A percentile compares a stretch with the other conserved stretches of the same genome.
These are phyloP conservation scores for Buphagus erythrorhynchus DNA, from an alignment of 2,797 vertebrate species.

Conservation along the genomic window DNA sequence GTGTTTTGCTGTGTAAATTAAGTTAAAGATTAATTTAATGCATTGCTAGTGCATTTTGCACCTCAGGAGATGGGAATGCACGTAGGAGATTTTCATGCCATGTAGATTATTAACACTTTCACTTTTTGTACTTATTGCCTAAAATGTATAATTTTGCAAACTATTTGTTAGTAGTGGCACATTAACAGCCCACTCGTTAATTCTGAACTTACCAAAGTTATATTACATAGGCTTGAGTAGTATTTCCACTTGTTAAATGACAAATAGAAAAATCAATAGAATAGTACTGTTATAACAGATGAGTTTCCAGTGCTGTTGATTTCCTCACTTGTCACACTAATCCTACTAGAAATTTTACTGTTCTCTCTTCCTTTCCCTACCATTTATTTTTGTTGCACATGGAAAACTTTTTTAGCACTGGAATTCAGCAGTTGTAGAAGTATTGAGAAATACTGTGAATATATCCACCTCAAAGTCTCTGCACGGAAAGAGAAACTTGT, in stretches of 20 bases:
- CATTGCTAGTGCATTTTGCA: neutral
- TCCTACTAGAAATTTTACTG: neutral
- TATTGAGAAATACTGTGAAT: neutral
- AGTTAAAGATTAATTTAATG: constrained; percentile 24
- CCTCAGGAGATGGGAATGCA: neutral
- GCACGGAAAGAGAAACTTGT: neutral
- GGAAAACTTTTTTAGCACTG: neutral
- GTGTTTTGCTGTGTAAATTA: neutral
- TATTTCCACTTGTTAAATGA: neutral
- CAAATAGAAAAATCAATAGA: neutral
- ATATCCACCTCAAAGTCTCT: neutral
- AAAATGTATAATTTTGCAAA: constrained; percentile 2
- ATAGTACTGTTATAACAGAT: neutral
- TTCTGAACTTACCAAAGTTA: neutral
- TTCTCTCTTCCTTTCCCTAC: neutral
- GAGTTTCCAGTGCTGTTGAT: neutral
- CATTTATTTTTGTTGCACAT: neutral
- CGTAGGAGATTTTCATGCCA: neutral
- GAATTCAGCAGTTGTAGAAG: neutral
- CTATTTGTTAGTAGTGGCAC: neutral
- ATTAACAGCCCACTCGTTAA: constrained; percentile 20
- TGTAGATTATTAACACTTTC: neutral
- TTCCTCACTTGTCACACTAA: neutral
- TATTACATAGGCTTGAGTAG: neutral
- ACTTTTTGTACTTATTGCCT: neutral